Conservation (phyloP, 2,113 vertebrate genomes). For the Montifringilla adamsi region DNA sequence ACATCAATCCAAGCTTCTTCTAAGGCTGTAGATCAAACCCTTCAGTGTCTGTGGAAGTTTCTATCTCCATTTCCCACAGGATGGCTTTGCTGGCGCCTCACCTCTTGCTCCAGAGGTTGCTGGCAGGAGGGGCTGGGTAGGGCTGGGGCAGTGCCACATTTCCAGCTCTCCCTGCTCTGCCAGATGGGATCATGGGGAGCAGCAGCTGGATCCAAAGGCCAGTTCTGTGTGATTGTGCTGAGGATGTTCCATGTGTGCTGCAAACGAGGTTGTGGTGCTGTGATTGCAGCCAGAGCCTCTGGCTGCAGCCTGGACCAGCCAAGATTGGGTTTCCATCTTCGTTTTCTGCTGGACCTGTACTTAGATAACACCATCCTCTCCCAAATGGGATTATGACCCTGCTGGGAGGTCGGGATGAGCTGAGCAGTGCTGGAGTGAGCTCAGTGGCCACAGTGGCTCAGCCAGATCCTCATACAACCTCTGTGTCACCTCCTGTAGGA, state of each 20-base stretch:
- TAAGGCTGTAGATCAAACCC: too few relatives aligned
- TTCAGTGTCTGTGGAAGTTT: too few relatives aligned
- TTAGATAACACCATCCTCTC: background rate
- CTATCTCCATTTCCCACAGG: too few relatives aligned
- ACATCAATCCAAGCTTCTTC: too few relatives aligned
- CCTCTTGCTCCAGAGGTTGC: background rate
- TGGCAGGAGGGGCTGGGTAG: background rate
- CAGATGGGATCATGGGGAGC: rapidly evolving
- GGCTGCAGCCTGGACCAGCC: background rate
- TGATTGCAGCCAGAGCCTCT: background rate
- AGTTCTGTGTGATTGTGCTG: background rate
- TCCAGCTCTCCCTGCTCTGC: background rate
- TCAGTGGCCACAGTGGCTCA: background rate
- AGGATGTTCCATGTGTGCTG: background rate
- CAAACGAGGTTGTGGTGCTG: background rate
- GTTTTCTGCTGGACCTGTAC: background rate
- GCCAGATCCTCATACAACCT: background rate
- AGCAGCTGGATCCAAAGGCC: background rate
- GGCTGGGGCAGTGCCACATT: background rate
- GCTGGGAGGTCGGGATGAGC: background rate
- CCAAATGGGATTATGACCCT: background rate
- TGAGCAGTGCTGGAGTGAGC: background rate
- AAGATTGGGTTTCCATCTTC: background rate
- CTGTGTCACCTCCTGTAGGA: background rate
- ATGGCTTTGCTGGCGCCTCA: background rate